These are phyloP conservation scores for Parapristionchus giblindavisi DNA, from an alignment of 2,888 invertebrate genomes.

Conservation along the genomic window DNA sequence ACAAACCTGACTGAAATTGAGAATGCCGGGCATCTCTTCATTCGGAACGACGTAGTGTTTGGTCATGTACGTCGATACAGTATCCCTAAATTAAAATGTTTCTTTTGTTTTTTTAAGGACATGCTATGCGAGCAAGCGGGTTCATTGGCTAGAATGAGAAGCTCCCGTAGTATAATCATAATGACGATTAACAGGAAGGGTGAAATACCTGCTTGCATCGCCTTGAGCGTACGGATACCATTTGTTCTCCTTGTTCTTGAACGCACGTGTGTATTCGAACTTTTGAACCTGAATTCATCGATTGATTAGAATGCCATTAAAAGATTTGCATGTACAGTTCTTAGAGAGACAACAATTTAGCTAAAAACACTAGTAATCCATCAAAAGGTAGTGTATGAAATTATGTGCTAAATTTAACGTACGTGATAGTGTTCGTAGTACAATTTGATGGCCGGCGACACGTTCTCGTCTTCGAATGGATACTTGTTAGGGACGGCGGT, in stretches of 20 bases:
- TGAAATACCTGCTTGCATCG: no score
- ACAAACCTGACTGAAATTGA: slow-evolving; percentile 21
- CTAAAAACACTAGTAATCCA: neutral
- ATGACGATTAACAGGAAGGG: no score
- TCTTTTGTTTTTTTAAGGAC: neutral
- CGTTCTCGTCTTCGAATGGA: slow-evolving; percentile 23
- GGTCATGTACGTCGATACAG: slow-evolving; percentile 5
- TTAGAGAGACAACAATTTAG: neutral
- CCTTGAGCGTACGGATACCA: slow-evolving; percentile 34
- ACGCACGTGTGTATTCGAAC: slow-evolving; percentile 26
- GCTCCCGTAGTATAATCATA: no score
- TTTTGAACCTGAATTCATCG: slow-evolving; percentile 29
- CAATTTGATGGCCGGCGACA: slow-evolving; percentile 28
- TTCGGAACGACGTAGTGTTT: slow-evolving; percentile 1
- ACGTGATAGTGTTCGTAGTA: slow-evolving; percentile 38
- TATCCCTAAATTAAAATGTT: slow-evolving; percentile 5
- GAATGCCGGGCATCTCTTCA: slow-evolving; percentile 33
- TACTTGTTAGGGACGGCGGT: slow-evolving; percentile 5
- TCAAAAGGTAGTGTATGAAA: neutral
- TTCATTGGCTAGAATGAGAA: no score
- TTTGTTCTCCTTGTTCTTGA: slow-evolving; percentile 31
- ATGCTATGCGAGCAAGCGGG: no score
- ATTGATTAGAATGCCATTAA: no score
- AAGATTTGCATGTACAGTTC: no score
- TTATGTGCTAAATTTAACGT: neutral